A percentile compares a stretch with the other conserved stretches of the same genome.
phyloP scores from a whole-genome alignment of 53 echinoderm and acorn worm species.

The Stichopus horrens region DNA sequence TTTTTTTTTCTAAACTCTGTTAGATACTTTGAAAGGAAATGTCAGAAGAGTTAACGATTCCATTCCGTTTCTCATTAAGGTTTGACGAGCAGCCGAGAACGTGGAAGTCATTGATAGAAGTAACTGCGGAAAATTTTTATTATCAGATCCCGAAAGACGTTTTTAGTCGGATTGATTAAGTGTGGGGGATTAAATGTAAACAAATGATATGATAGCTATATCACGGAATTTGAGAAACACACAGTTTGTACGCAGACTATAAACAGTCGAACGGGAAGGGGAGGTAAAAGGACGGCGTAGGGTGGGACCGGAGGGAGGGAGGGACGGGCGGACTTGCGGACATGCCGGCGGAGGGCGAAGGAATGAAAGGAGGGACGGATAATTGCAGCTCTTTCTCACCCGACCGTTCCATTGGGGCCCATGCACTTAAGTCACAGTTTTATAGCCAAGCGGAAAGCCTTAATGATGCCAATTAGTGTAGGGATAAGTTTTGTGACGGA shows the following conservation, averaged over 20 bases:
- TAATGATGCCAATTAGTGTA: too few relatives aligned
- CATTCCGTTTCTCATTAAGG: conserved; percentile 3
- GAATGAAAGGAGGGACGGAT: too few relatives aligned
- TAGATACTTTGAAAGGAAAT: neutral
- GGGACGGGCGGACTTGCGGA: too few relatives aligned
- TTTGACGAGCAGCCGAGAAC: neutral
- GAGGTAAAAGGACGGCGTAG: too few relatives aligned
- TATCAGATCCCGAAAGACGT: neutral
- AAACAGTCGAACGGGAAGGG: too few relatives aligned
- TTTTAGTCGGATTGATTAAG: neutral
- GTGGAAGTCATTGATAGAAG: neutral
- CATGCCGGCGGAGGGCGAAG: too few relatives aligned
- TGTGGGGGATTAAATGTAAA: neutral
- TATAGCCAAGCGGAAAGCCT: too few relatives aligned
- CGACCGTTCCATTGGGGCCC: too few relatives aligned
- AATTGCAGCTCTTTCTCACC: too few relatives aligned
- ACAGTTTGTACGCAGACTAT: neutral
- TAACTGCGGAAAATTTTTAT: neutral
- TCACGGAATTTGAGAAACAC: neutral
- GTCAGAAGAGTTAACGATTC: neutral
- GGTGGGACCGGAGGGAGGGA: too few relatives aligned
- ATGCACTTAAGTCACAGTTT: too few relatives aligned
- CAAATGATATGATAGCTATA: neutral
- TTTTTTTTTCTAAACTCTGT: neutral
- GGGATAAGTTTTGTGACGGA: too few relatives aligned